Conservation (phyloP, 2,888 invertebrate genomes). For the Cyclophora albipunctata region DNA sequence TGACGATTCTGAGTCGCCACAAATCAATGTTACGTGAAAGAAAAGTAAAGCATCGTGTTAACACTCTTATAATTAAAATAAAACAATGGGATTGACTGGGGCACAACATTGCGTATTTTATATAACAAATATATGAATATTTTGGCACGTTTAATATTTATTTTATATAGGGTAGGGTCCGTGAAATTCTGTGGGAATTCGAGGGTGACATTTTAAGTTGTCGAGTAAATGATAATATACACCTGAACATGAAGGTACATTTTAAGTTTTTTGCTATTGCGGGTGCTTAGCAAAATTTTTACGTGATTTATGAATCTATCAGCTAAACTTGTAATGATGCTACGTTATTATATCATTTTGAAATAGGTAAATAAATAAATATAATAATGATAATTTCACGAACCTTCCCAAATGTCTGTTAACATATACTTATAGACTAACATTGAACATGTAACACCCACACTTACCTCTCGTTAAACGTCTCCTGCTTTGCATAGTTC, state of each 20-base stretch:
- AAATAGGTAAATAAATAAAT: no score
- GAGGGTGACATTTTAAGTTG: no score
- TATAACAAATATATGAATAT: conserved; percentile 34
- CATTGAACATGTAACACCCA: conserved; percentile 54
- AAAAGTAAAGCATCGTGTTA: conserved; percentile 54
- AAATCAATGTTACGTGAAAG: conserved; percentile 32
- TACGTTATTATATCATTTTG: no score
- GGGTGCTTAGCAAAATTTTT: no score
- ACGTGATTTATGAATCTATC: no score
- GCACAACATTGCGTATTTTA: conserved; percentile 86
- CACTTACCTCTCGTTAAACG: conserved; percentile 97
- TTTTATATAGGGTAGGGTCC: conserved; percentile 14
- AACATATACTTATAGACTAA: conserved; percentile 19
- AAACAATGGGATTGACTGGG: conserved; percentile 80
- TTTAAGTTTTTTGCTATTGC: no score
- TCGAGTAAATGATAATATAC: no score
- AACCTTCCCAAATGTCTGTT: no score
- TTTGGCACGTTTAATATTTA: conserved; percentile 14
- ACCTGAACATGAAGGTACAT: no score
- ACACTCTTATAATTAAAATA: conserved; percentile 54
- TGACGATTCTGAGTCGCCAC: conserved; percentile 31
- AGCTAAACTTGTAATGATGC: no score
- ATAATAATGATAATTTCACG: no score
- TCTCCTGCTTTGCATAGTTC: conserved; percentile 95
- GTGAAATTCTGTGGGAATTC: conserved; percentile 6